Base-by-base conservation (phyloP, 1,140 invertebrate genomes). In the Theocolax elegans region DNA sequence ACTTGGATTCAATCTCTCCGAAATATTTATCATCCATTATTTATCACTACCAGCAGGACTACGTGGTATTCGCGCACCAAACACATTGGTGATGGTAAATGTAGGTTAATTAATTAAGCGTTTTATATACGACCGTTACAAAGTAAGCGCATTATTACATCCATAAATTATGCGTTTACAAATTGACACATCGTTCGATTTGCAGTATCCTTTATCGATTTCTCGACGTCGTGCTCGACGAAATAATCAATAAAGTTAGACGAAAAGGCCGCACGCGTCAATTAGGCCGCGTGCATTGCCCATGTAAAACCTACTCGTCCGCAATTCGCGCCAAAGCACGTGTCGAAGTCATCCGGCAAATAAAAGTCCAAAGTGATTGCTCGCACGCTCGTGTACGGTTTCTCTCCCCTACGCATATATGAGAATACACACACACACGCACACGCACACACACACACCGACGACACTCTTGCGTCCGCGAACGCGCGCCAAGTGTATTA, bases 221-320 rank as follows among this genome's bases (percentile, higher is more conserved):
- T 44, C 12, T 13, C 42, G 12, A 15, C n/a, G 7, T 15, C 6
- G 15, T 17, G 15, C 7, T 44, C 42, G 42, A 44, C 42, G 4
- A 35, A 44, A 15, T 17, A 44, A 44, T 44, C 42, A 44, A 44
- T 44, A n/a, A 49, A 49, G 4, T 49, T 13, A 7, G 21, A n/a
- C 19, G 2, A 38, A 7, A 23, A 31, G n/a, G 56, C 40, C 6
- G 40, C 75, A 71, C 72, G 75, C 74, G 75, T 75, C 75, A 77
- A 77, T 77, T 77, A 77, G 74, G 66, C 53, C 35, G 62, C 68
- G 72, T 62, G 73, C 70, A 67, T 67, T 74, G 63, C 66, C n/a
- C 53, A 17, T 51, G 49, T 25, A 51, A 51, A 19, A 15, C 25
- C 7, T 67, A 73, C 71, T 74, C 71, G 40, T 70, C 62, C 69